Base-by-base conservation (phyloP, 1,140 invertebrate genomes). In the Vanessa atalanta region DNA sequence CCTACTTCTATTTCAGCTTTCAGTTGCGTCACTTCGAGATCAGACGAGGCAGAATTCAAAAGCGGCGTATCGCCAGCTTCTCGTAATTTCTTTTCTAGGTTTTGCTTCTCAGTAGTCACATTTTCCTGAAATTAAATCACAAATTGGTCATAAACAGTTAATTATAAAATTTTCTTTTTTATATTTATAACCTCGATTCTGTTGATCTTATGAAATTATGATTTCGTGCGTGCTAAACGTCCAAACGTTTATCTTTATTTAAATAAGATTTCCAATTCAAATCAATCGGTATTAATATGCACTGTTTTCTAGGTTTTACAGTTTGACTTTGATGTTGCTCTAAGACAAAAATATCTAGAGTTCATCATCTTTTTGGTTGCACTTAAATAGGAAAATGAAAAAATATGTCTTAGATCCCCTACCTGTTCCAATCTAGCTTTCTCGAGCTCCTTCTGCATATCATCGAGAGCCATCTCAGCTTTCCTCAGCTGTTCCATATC, bases 401-500 rank as follows among this genome's bases (percentile, higher is more conserved):
- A 31, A 31, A 31, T 43, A 9, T 1, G 9, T 43, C 37, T 9
- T 37, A 3, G 37, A 43, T 1, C 37, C 7, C 53, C 12, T 47
- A 93, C 92, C 88, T 93, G 93, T 87, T 91, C 92, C 70, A 93
- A 80, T n/a, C 93, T 85, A 0, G 94, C 94, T 73, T 93, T 90
- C 79, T 94, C 94, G 43, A 94, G 81, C 81, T 95, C 94, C 90
- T 96, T 96, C 93, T 98, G 97, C 87, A 98, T 94, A 85, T 97
- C 95, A 89, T 96, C 95, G 5, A 99, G 89, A 23, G 97, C 96
- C 74, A 97, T 94, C 92, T 99, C 98, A 7, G 98, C 98, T 83
- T 96, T 96, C 76, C 97, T 96, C 66, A 99, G 93, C 79, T 96
- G 96, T 83, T 99, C 98, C 97, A 99, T 97, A 82, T 99, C 97